These are phyloP conservation scores for Rhagologus leucostigma DNA, from an alignment of 2,113 vertebrate species.

Conservation along the genomic window DNA sequence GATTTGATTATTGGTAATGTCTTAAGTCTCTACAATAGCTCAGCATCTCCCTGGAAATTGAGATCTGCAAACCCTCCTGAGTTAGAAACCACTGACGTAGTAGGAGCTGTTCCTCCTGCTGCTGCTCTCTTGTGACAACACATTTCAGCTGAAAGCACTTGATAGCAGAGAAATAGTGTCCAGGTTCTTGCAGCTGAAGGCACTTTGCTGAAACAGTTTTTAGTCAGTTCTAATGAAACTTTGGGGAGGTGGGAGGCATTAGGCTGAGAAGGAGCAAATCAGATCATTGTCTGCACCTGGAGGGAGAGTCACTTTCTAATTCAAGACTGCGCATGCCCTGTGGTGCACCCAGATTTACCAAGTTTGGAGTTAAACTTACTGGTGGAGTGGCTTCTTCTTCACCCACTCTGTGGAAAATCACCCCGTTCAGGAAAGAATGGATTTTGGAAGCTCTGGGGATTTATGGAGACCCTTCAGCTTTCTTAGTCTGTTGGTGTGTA, in stretches of 20 bases:
- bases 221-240: neutral
- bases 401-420: rapidly evolving
- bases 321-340: rapidly evolving
- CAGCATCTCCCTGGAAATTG: neutral
- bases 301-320: neutral
- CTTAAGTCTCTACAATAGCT: neutral
- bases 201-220: neutral
- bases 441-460: neutral
- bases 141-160: neutral
- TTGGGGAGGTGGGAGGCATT: neutral
- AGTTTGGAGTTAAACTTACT: neutral
- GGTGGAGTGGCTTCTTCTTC: neutral
- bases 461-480: neutral
- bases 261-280: neutral
- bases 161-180: neutral
- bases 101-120: neutral
- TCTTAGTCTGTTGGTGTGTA: rapidly evolving
- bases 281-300: neutral
- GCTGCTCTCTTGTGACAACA: neutral
- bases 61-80: neutral
- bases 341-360: rapidly evolving
- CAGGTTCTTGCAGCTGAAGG: neutral
- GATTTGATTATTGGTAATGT: neutral
- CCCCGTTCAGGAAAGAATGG: neutral
- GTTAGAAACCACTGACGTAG: neutral